A percentile compares a stretch with the other conserved stretches of the same genome.
Evolutionary conservation across 2,113 vertebrate species (phyloP).

Genomic region (Nyctereutes procyonoides): DNA sequence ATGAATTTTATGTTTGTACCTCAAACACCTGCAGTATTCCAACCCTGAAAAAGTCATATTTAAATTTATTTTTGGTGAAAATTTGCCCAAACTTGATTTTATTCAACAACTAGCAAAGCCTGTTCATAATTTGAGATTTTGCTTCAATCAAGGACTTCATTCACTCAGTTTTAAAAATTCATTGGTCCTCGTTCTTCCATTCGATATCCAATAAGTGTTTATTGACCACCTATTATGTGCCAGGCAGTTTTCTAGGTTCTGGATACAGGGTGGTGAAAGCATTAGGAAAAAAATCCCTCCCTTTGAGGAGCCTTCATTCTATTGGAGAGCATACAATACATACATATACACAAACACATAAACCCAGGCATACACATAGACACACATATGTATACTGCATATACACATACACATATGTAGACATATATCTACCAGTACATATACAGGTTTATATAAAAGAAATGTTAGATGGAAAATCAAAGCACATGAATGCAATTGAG

Average conservation of each 20-base stretch:
- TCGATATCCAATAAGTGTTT: conserved; percentile 46
- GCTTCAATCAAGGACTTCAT: neutral
- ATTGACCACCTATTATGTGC: conserved; percentile 29
- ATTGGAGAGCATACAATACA: neutral
- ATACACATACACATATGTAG: neutral
- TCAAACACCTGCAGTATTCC: conserved; percentile 63
- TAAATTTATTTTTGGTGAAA: conserved; percentile 36
- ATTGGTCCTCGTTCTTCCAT: neutral
- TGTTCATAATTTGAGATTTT: conserved; percentile 13
- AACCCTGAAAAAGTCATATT: conserved; percentile 55
- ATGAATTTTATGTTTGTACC: conserved; percentile 55
- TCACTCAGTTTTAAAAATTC: conserved; percentile 31
- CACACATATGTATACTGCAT: neutral
- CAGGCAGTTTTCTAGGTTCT: neutral
- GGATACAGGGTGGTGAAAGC: neutral
- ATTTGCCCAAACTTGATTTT: conserved; percentile 28
- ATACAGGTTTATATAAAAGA: neutral
- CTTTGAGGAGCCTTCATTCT: neutral
- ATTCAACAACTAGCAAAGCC: conserved; percentile 19
- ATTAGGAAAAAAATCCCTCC: neutral
- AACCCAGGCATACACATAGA: neutral
- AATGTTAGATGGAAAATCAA: neutral
- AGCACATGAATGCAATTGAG: neutral
- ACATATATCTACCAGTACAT: neutral
- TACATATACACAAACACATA: neutral